Evolutionary conservation across 2,113 vertebrate genomes (phyloP).

Genomic region (Cacatua alba): DNA sequence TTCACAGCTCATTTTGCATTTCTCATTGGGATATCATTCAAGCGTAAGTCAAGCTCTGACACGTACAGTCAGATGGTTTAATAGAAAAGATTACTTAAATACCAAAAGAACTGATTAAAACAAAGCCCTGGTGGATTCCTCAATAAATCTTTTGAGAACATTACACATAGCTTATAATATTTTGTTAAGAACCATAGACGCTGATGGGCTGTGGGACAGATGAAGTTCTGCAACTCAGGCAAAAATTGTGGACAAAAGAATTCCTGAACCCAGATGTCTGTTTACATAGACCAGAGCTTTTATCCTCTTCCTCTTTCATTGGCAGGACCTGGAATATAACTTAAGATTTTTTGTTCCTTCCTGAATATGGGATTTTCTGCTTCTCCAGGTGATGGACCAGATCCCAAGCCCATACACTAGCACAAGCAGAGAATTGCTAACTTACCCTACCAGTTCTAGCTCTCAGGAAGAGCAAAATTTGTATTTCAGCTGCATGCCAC

Average conservation of each 20-base stretch:
- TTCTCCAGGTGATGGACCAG: background rate
- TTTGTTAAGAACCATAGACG: background rate
- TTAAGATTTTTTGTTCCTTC: background rate
- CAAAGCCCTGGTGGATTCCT: background rate
- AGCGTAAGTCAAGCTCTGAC: background rate
- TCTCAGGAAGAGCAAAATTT: background rate
- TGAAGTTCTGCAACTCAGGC: background rate
- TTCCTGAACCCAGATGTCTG: background rate
- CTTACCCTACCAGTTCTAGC: background rate
- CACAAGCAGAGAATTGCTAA: background rate
- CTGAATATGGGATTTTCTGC: background rate
- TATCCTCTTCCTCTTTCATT: background rate
- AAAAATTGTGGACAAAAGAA: background rate
- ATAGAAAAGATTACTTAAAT: slow-evolving; percentile 25
- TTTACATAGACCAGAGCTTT: background rate
- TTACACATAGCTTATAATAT: background rate
- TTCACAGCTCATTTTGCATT: slow-evolving; percentile 19
- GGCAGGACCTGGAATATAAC: background rate
- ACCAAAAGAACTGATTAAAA: slow-evolving; percentile 8
- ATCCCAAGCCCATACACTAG: rapidly evolving
- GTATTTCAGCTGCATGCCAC: background rate
- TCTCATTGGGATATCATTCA: slow-evolving; percentile 25
- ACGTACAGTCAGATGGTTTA: background rate
- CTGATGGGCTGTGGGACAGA: background rate
- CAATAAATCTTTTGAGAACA: background rate